A percentile compares a stretch with the other conserved stretches of the same genome.
Conservation (phyloP, 2,113 vertebrate species). For the Albula glossodonta region DNA sequence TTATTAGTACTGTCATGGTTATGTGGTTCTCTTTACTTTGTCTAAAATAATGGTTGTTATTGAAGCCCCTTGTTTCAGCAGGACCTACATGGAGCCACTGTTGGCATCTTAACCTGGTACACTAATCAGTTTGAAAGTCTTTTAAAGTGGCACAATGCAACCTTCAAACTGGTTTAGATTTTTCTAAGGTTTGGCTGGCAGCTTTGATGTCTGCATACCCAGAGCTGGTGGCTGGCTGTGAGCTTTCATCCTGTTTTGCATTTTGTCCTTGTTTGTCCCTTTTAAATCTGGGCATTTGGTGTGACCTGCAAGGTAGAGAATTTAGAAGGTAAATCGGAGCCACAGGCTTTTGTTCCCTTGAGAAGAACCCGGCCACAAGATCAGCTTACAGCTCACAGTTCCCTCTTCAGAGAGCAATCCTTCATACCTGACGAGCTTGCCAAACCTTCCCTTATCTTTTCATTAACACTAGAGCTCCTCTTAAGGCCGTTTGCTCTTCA, state of each 20-base stretch:
- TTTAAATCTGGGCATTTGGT: background rate
- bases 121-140: background rate
- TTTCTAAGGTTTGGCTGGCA: background rate
- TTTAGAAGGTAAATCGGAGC: background rate
- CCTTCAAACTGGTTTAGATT: background rate
- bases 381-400: no score
- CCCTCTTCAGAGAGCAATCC: no score
- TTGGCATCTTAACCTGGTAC: no score
- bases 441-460: background rate
- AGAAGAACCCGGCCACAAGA: no score
- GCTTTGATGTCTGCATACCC: background rate
- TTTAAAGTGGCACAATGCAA: background rate
- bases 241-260: background rate
- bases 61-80: no score
- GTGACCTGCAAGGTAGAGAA: background rate
- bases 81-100: no score
- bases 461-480: background rate
- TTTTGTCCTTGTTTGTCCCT: background rate
- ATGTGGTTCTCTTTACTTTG: background rate
- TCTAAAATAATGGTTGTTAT: background rate
- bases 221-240: background rate
- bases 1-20: background rate
- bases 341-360: no score
- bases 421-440: background rate
- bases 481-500: background rate